phyloP scores from a whole-genome alignment of 2,797 vertebrate species.

The Sphaeramia orbicularis region DNA sequence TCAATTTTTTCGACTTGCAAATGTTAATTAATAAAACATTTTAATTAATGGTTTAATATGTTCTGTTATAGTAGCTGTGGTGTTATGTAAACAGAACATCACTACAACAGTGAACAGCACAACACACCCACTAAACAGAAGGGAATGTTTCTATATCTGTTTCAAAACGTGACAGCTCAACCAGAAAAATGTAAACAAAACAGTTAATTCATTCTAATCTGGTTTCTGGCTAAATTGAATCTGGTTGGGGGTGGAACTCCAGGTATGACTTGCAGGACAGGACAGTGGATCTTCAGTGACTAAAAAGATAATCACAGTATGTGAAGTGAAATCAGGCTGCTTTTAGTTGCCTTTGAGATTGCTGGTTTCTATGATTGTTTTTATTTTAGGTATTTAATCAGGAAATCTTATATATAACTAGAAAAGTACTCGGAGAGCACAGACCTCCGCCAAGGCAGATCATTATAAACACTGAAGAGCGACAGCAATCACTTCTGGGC shows the following conservation, averaged over 20 bases:
- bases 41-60: not conserved
- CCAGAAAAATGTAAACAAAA: not conserved
- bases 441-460: too few species aligned
- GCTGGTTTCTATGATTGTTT: slow-evolving; percentile 6
- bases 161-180: not conserved
- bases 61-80: not conserved
- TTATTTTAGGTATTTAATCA: slow-evolving; percentile 10
- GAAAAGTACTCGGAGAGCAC: too few species aligned
- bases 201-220: not conserved
- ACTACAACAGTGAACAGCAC: not conserved
- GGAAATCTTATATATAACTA: too few species aligned
- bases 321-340: not conserved
- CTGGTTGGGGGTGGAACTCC: not conserved
- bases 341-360: not conserved
- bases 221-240: not conserved
- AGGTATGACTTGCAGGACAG: slow-evolving; percentile 1
- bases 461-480: too few species aligned
- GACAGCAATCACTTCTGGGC: too few species aligned
- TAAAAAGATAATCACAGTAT: not conserved
- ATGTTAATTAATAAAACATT: not conserved
- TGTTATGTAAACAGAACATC: not conserved
- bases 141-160: not conserved
- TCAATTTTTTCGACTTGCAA: too few species aligned
- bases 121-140: not conserved
- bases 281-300: not conserved